A percentile compares a stretch with the other conserved stretches of the same genome.
Evolutionary conservation across 2,113 vertebrate genomes (phyloP).

Genomic region (Salvelinus alpinus): DNA sequence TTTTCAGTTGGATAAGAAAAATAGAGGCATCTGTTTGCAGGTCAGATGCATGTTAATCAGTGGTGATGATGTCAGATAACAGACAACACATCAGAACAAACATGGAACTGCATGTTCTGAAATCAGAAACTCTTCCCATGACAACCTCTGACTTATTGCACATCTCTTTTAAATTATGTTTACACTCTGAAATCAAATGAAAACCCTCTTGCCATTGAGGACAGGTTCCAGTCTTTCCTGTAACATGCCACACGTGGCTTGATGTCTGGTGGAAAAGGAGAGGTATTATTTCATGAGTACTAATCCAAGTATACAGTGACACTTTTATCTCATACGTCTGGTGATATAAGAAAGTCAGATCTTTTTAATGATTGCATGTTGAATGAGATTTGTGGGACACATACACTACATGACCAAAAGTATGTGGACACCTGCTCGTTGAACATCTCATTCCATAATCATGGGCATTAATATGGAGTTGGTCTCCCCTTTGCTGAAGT

Average conservation of each 20-base stretch:
- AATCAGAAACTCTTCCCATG: slow-evolving; percentile 8
- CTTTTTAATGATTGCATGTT: slow-evolving; percentile 12
- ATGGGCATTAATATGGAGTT: too few species aligned
- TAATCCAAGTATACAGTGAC: slow-evolving; percentile 14
- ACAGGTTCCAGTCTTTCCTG: too few species aligned
- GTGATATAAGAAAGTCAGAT: slow-evolving; percentile 10
- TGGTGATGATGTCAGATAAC: slow-evolving; percentile 27
- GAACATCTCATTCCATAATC: too few species aligned
- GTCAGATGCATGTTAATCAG: slow-evolving; percentile 39
- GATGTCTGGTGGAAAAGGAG: not conserved
- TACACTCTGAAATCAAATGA: not conserved
- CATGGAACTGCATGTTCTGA: not conserved
- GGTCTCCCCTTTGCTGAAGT: too few species aligned
- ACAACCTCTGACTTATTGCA: slow-evolving; percentile 6
- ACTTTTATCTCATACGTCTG: slow-evolving; percentile 18
- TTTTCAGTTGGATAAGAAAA: slow-evolving; percentile 31
- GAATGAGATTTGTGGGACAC: slow-evolving; percentile 12
- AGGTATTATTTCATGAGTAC: not conserved
- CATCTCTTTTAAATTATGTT: not conserved
- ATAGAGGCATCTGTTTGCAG: not conserved
- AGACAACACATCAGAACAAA: not conserved
- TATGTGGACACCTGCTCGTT: too few species aligned
- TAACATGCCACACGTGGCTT: not conserved
- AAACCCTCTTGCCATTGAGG: not conserved
- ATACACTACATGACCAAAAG: too few species aligned